phyloP scores from a whole-genome alignment of 2,113 vertebrate species.

The Eubucco bourcierii region DNA sequence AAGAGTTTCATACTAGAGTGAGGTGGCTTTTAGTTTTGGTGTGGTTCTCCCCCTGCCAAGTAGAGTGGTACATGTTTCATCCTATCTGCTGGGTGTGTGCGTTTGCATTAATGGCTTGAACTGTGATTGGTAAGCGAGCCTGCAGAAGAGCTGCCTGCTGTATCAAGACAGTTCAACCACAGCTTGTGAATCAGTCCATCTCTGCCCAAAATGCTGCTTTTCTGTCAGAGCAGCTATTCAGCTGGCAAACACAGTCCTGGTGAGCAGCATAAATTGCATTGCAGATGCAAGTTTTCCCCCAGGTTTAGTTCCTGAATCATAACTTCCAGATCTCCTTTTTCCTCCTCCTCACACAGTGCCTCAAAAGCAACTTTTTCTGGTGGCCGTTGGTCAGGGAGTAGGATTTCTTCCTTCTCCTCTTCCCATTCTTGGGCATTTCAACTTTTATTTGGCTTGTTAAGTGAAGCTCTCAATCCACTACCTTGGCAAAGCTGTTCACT shows the following conservation, averaged over 20 bases:
- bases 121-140: neutral
- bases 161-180: neutral
- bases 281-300: neutral
- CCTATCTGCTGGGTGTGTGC: neutral
- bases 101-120: constrained; percentile 33
- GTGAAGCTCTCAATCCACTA: neutral
- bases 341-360: neutral
- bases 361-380: neutral
- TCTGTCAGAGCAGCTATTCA: constrained; percentile 43
- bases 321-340: neutral
- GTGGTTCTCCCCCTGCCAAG: neutral
- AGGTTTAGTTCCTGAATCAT: neutral
- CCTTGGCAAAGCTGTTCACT: neutral
- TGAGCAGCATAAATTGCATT: neutral
- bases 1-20: neutral
- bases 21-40: neutral
- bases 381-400: neutral
- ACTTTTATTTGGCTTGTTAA: constrained; percentile 1
- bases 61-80: neutral
- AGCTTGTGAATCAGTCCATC: constrained; percentile 34
- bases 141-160: constrained; percentile 10
- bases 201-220: constrained; percentile 31
- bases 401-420: neutral
- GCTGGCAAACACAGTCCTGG: neutral
- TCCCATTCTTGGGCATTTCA: neutral